Conservation (phyloP, 2,113 vertebrate species). For the Motacilla tschutschensis region DNA sequence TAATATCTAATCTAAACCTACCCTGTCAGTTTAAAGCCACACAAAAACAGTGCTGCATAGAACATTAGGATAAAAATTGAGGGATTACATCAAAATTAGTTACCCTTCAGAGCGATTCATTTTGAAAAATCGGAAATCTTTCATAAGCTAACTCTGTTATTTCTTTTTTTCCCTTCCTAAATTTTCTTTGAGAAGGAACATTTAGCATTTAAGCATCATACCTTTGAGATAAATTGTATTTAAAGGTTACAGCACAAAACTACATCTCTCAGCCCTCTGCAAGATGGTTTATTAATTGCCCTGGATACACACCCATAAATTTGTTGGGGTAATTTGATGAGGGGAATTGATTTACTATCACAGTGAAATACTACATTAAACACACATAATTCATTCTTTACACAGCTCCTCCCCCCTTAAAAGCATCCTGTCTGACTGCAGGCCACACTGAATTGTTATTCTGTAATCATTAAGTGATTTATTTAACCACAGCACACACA, state of each 20-base stretch:
- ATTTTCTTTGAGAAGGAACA: not conserved
- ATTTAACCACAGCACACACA: not conserved
- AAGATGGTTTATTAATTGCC: conserved; percentile 22
- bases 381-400: not conserved
- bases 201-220: not conserved
- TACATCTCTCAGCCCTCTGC: not conserved
- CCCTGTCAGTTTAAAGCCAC: not conserved
- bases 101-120: not conserved
- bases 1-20: accelerated
- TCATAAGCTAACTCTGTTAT: not conserved
- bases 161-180: not conserved
- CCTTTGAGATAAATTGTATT: not conserved
- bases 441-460: not conserved
- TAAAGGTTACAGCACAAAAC: conserved; percentile 23
- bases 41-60: not conserved
- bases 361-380: conserved; percentile 19
- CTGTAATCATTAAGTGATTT: conserved; percentile 16
- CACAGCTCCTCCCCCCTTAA: not conserved
- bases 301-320: not conserved
- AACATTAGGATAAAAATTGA: not conserved
- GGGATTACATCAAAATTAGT: not conserved
- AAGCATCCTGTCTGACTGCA: conserved; percentile 2
- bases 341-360: conserved; percentile 23
- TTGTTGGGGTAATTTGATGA: conserved; percentile 4
- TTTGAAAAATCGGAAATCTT: not conserved